These are phyloP conservation scores for Leptinotarsa undecemlineata DNA, from an alignment of 1,140 invertebrate genomes.

Conservation along the genomic window DNA sequence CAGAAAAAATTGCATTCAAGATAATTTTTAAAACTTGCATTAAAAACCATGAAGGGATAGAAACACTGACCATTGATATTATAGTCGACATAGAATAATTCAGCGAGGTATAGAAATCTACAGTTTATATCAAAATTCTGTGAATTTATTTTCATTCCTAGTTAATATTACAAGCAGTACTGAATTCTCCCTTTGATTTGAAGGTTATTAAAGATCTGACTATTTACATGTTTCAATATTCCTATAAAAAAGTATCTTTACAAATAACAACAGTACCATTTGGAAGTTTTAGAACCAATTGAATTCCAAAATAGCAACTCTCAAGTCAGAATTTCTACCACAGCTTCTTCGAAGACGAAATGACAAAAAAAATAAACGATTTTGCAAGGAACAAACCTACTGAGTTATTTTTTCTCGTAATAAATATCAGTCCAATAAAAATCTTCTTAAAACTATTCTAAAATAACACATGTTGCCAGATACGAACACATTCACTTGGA, in stretches of 20 bases:
- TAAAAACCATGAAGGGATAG: neutral
- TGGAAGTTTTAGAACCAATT: too few species aligned
- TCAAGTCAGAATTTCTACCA: neutral
- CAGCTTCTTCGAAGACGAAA: neutral
- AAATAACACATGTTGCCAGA: constrained; percentile 2
- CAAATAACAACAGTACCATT: too few species aligned
- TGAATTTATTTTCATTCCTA: constrained; percentile 5
- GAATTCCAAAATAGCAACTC: too few species aligned
- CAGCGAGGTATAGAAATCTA: too few species aligned
- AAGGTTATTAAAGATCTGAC: too few species aligned
- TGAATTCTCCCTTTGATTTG: too few species aligned
- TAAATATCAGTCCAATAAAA: constrained; percentile 43
- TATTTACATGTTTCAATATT: too few species aligned
- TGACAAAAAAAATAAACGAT: neutral
- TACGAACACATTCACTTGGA: neutral
- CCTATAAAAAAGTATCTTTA: too few species aligned
- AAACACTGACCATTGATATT: neutral
- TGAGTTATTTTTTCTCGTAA: constrained; percentile 32
- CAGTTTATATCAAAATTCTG: too few species aligned
- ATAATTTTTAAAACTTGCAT: too few species aligned
- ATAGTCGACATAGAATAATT: too few species aligned
- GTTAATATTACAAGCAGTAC: constrained; percentile 9
- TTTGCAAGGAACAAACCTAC: constrained; percentile 21
- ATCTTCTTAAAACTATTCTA: constrained; percentile 15
- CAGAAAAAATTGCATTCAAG: constrained; percentile 30